Evolutionary conservation across 2,113 vertebrate species (phyloP).

Genomic region (Poeciliopsis prolifica): DNA sequence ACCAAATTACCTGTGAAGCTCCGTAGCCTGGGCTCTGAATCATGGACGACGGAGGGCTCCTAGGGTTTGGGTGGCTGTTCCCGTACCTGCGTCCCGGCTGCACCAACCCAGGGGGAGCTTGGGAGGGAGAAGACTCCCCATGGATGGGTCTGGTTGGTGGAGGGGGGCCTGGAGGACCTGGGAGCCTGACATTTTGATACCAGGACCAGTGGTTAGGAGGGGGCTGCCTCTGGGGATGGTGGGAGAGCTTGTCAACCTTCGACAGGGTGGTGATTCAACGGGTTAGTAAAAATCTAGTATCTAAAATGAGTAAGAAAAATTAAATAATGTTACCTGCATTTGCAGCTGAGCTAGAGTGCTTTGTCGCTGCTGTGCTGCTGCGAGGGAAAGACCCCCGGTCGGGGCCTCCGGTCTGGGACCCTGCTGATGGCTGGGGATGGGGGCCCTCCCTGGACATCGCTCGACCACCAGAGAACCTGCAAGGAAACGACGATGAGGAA

Average conservation of each 20-base stretch:
- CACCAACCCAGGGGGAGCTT: constrained; percentile 56
- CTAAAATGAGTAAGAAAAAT: neutral
- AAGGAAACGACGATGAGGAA: neutral
- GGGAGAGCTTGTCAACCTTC: constrained; percentile 81
- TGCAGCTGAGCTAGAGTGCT: constrained; percentile 83
- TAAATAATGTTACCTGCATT: constrained; percentile 71
- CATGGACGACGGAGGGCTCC: constrained; percentile 74
- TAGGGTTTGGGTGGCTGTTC: constrained; percentile 52
- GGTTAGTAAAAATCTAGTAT: neutral
- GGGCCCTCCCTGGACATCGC: constrained; percentile 61
- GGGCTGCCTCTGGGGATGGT: constrained; percentile 75
- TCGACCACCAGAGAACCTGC: constrained; percentile 80
- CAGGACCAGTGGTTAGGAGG: constrained; percentile 79
- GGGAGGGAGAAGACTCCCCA: constrained; percentile 77
- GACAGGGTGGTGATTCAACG: constrained; percentile 31
- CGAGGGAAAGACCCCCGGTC: constrained; percentile 32
- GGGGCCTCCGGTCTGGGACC: constrained; percentile 70
- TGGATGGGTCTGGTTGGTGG: constrained; percentile 73
- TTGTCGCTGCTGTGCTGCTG: constrained; percentile 72
- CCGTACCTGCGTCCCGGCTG: constrained; percentile 73
- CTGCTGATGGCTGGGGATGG: constrained; percentile 49
- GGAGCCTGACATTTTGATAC: constrained; percentile 74
- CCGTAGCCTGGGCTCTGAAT: constrained; percentile 67
- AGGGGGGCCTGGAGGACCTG: constrained; percentile 67
- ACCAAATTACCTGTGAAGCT: constrained; percentile 62